Evolutionary conservation across 2,888 invertebrate genomes (phyloP), one percentile per base, ranked within the genome.

Genomic region (Chrysodeixis includens): DNA sequence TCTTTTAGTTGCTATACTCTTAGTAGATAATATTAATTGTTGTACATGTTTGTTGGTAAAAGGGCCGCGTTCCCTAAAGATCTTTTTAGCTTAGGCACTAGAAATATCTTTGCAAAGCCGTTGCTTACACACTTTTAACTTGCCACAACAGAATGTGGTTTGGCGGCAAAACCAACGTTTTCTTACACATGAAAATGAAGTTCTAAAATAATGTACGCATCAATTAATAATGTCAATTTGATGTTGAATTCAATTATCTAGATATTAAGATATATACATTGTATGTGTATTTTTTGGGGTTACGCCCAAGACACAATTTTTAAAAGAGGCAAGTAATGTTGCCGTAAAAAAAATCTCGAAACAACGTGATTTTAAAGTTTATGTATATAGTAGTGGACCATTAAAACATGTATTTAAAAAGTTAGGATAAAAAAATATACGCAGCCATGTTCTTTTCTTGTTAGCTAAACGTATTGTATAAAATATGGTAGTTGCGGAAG

Each of bases 151-250:
- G 10, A 9, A 49, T 18, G 9, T 18, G 18, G 4, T 49, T 14
- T 53, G 1, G 30, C 66, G 57, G 9, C 20, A 51, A 60, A 51
- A 55, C 58, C 20, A 52, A 61, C 55, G 35, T 22, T n/a, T 62
- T 46, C n/a, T 51, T 60, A 32, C 14, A 40, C 56, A 68, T 57
- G 18, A 54, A 53, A 46, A 63, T 51, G 55, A 14, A 51, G 57
- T 67, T 74, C 71, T 68, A 63, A 74, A 77, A 30, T 56, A 76
- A 78, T 75, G 72, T 79, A 77, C 79, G 83, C 85, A 90, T 90
- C 92, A 93, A 92, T 93, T 92, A 93, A 82, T 79, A 86, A 88
- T 87, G 92, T 93, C 92, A 92, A 93, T 92, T 92, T 86, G 79
- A 86, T 84, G 81, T 83, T 82, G 63, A 70, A 71, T 78, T 84